Base-by-base conservation (phyloP, 1,140 invertebrate species). In the Brachionus manjavacas region DNA sequence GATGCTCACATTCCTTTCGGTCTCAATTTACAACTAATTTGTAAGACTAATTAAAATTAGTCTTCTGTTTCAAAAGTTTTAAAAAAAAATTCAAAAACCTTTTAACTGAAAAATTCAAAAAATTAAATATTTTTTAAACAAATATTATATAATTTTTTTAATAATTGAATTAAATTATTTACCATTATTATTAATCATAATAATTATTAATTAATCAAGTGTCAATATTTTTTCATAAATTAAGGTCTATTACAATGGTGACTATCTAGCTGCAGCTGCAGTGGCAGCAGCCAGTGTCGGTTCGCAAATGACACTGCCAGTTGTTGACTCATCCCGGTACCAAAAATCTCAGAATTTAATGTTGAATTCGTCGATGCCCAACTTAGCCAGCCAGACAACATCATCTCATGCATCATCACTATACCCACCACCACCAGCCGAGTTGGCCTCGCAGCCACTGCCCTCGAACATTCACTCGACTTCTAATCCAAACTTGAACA, bases 201-300 rank as follows among this genome's bases (percentile, higher is more conserved):
- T n/a, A n/a, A n/a, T n/a, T n/a, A n/a, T n/a, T n/a, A n/a, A n/a
- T n/a, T n/a, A n/a, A 43, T 43, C 6, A 74, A 72, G 16, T 8
- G n/a, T 14, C 7, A 39, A 39, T 72, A 43, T 72, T 31, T 31
- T 31, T 4, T 31, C 4, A 31, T 31, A 31, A 31, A 25, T 76
- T 14, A 76, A 76, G 72, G 72, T 76, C 8, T 76, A 76, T 49
- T 76, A 76, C 31, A 76, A 76, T 25, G 46, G 43, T 11, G 72
- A 76, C 41, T 76, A 76, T 76, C 41, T 76, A 7, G 41, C 41
- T 20, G 68, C 68, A 14, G 68, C 68, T 4, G 68, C 68, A n/a
- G 68, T 20, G 3, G 68, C 68, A 11, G 68, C 68, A n/a, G 68
- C 68, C 16, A 41, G 31, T 16, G 68, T 41, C 14, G n/a, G 25